Conservation (phyloP, 1,140 invertebrate species). For the Oscheius sp. region DNA sequence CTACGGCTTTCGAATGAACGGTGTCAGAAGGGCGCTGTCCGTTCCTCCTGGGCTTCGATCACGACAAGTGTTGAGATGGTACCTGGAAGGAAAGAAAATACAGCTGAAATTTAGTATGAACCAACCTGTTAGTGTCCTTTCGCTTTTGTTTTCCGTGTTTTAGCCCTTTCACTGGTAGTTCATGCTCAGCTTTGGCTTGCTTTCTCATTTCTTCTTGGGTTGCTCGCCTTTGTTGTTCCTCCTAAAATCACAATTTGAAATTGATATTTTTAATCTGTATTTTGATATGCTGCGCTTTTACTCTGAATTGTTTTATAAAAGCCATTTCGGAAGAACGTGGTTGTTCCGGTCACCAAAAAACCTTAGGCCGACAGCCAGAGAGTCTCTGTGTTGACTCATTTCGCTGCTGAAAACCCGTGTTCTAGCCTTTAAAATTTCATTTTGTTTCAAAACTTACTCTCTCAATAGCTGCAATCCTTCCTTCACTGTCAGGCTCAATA, state of each 20-base stretch:
- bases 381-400: no score
- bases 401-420: no score
- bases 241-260: no score
- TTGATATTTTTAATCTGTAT: no score
- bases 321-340: no score
- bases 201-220: slow-evolving; percentile 37
- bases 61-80: slow-evolving; percentile 15
- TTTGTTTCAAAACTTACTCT: slow-evolving; percentile 41
- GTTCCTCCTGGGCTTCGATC: slow-evolving; percentile 38
- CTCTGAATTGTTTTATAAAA: no score
- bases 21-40: slow-evolving; percentile 26
- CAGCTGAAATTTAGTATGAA: neutral
- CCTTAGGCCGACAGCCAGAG: no score
- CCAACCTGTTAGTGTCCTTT: slow-evolving; percentile 28
- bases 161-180: slow-evolving; percentile 24
- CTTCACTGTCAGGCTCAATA: slow-evolving; percentile 51
- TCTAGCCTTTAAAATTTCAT: no score
- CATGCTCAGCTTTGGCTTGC: slow-evolving; percentile 37
- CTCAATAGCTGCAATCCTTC: slow-evolving; percentile 54
- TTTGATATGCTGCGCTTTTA: no score
- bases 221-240: slow-evolving; percentile 46
- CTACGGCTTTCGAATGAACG: slow-evolving; percentile 11
- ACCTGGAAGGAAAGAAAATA: neutral
- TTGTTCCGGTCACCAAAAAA: no score
- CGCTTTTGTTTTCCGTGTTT: slow-evolving; percentile 30